Conservation (phyloP, 2,113 vertebrate species). For the Accipiter virgatus region DNA sequence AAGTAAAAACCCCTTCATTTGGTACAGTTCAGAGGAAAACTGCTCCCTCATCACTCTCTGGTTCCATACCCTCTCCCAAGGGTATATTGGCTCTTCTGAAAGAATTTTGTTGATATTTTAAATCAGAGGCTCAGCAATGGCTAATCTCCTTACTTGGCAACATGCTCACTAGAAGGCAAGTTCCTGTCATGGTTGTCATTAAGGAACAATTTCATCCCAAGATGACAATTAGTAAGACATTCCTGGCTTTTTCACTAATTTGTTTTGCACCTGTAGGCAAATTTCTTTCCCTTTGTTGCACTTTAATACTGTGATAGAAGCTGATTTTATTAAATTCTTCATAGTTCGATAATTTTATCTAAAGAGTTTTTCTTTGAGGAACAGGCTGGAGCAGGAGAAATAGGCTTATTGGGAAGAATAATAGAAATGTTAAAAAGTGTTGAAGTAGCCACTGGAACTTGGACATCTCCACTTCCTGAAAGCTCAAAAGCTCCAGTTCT, state of each 20-base stretch:
- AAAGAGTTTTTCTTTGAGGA: background rate
- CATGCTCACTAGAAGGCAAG: background rate
- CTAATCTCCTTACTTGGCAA: background rate
- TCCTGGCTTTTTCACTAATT: background rate
- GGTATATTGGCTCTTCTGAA: background rate
- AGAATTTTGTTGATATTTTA: background rate
- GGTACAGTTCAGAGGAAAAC: background rate
- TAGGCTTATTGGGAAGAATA: background rate
- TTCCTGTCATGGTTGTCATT: background rate
- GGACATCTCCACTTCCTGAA: background rate
- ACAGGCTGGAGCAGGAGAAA: background rate
- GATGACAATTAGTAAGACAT: background rate
- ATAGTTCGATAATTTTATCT: background rate
- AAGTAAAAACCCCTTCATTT: background rate
- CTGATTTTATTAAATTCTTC: background rate
- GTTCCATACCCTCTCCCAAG: background rate
- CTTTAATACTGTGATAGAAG: background rate
- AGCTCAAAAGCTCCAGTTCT: background rate
- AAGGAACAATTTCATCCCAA: background rate
- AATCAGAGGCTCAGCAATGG: background rate
- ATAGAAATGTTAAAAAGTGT: background rate
- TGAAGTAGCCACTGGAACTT: background rate
- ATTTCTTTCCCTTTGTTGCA: background rate
- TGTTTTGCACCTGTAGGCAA: background rate
- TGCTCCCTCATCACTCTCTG: background rate